Percentiles rank a stretch among this genome's conserved stretches.
Conservation (phyloP, 30 jellyfish, hydroid and myxozoan species). For the Cassiopea xamachana region DNA sequence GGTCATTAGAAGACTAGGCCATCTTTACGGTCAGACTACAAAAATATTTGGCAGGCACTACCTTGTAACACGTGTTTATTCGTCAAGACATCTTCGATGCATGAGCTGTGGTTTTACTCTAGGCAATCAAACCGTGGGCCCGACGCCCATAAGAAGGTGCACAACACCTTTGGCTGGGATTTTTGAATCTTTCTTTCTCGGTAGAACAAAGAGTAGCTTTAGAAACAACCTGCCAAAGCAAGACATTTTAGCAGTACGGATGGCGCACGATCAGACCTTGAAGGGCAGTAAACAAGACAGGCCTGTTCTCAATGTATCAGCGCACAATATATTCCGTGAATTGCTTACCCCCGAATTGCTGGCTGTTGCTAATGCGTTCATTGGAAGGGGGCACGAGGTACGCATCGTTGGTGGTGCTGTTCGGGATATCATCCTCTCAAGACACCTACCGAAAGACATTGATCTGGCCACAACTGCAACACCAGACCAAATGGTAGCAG, state of each 20-base stretch:
- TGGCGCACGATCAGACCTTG: neutral
- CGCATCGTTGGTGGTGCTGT: slow-evolving; percentile 99
- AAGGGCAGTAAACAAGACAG: neutral
- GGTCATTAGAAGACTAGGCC: neutral
- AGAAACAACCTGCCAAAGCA: neutral
- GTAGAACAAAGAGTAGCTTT: neutral
- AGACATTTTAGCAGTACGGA: neutral
- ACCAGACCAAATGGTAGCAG: slow-evolving; percentile 90
- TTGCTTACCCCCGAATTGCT: slow-evolving; percentile 54
- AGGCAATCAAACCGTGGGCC: neutral
- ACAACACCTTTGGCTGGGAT: neutral
- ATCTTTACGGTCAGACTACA: neutral
- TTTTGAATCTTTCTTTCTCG: neutral
- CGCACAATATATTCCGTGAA: slow-evolving; percentile 25
- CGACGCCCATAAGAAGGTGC: neutral
- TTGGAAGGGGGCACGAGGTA: slow-evolving; percentile 67
- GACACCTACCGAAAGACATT: slow-evolving; percentile 86
- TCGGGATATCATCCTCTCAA: slow-evolving; percentile 85
- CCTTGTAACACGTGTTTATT: neutral
- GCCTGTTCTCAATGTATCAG: slow-evolving; percentile 44
- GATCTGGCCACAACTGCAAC: slow-evolving; percentile 98
- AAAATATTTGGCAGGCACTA: neutral
- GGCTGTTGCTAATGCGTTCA: slow-evolving; percentile 57
- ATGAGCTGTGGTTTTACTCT: no score
- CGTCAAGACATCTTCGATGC: no score